phyloP scores from a whole-genome alignment of 2,888 invertebrate genomes.

The Zygogramma bicolorata region DNA sequence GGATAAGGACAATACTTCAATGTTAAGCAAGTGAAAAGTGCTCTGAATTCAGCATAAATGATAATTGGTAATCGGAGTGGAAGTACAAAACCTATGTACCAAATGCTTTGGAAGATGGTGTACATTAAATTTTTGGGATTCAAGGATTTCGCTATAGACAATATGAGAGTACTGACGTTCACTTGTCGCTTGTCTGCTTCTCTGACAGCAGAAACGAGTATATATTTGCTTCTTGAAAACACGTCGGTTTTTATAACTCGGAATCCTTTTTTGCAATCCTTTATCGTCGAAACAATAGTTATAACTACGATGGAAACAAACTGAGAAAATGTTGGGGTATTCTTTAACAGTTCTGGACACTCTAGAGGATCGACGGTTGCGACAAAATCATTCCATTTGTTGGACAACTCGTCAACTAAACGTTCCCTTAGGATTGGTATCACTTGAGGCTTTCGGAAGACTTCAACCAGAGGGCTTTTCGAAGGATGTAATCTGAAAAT shows the following conservation, averaged over 20 bases:
- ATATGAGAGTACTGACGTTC: constrained; percentile 55
- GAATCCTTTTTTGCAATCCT: constrained; percentile 73
- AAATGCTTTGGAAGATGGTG: constrained; percentile 59
- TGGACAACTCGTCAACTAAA: constrained; percentile 76
- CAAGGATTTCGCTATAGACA: constrained; percentile 64
- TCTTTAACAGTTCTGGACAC: constrained; percentile 75
- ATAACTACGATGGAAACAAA: constrained; percentile 76
- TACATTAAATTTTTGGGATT: constrained; percentile 66
- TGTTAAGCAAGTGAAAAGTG: constrained; percentile 62
- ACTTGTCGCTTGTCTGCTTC: constrained; percentile 61
- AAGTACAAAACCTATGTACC: constrained; percentile 54
- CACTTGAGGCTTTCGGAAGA: constrained; percentile 73
- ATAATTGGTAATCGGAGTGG: constrained; percentile 63
- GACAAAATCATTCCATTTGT: constrained; percentile 85
- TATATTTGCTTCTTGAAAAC: constrained; percentile 67
- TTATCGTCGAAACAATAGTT: constrained; percentile 73
- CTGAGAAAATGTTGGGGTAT: constrained; percentile 71
- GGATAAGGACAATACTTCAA: constrained; percentile 62
- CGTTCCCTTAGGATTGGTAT: constrained; percentile 77
- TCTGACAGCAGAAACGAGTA: constrained; percentile 60
- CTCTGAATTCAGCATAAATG: constrained; percentile 65
- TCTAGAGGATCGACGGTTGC: constrained; percentile 83
- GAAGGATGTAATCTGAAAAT: constrained; percentile 47
- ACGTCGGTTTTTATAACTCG: constrained; percentile 66
- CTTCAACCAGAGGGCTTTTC: constrained; percentile 69